These are phyloP conservation scores for Ellobium chinense DNA, from an alignment of 2,888 invertebrate genomes.

Conservation along the genomic window DNA sequence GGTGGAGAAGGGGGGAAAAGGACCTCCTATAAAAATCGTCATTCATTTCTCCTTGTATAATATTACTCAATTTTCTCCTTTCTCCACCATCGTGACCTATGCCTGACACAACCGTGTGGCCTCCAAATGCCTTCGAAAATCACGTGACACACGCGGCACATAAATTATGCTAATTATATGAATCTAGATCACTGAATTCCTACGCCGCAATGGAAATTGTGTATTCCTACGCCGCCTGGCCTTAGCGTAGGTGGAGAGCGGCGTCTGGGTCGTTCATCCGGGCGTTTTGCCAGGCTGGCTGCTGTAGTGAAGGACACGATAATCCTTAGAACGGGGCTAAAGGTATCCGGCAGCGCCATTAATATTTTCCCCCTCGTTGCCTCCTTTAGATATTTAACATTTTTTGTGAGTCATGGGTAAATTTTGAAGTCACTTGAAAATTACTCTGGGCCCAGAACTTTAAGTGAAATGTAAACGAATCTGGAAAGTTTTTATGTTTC, in stretches of 20 bases:
- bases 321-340: neutral
- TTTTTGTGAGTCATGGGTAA: no score
- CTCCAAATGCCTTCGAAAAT: constrained; percentile 5
- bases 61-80: constrained; percentile 40
- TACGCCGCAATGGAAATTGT: constrained; percentile 17
- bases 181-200: constrained; percentile 24
- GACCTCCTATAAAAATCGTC: no score
- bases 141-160: constrained; percentile 14
- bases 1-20: no score
- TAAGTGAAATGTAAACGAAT: no score
- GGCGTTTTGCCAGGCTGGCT: constrained; percentile 24
- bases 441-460: no score
- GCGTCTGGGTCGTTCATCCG: constrained; percentile 43
- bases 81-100: neutral
- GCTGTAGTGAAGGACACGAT: constrained; percentile 7
- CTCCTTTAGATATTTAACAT: no score
- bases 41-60: no score
- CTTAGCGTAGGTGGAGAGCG: constrained; percentile 39
- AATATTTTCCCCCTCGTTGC: no score
- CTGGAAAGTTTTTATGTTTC: no score
- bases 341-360: no score
- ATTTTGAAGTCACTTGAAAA: no score
- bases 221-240: constrained; percentile 36
- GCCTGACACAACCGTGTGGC: neutral
- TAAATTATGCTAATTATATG: constrained; percentile 25